Evolutionary conservation across 1,140 invertebrate genomes (phyloP), one percentile per base, ranked within the genome.

Genomic region (Eurosta solidaginis): DNA sequence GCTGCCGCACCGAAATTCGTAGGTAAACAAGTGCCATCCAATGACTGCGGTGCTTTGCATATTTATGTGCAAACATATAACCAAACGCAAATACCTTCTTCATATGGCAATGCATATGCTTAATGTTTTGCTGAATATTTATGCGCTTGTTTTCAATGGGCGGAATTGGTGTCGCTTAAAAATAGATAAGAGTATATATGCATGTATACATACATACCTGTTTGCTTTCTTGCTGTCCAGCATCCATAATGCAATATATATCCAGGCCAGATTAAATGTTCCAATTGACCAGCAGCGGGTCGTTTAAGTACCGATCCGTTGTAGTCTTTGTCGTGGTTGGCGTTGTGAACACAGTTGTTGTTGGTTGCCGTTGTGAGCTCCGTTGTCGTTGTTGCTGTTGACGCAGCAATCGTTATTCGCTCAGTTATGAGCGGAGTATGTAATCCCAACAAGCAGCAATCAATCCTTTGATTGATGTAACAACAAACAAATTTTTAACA

Each of bases 21-120:
- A 36, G 59, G 59, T 68, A 68, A 68, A 68, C 59, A 68, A 68
- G 59, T 68, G 59, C 59, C 59, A n/a, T n/a, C n/a, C n/a, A 68
- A 22, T 33, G 59, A 68, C 33, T 68, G 17, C 17, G 59, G n/a
- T 68, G 59, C 5, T 68, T 40, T 40, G 29, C 59, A 40, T 40
- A 17, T 6, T 27, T 54, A 29, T 50, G 10, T 20, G 22, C 47
- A 20, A 33, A 63, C 0, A n/a, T 40, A 42, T 59, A 17, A 33
- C 10, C n/a, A 40, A 20, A 68, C 22, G 33, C 20, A 27, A 25
- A 20, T 54, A 54, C 25, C 50, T 20, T 22, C 3, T 68, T 40
- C 33, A 29, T n/a, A n/a, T n/a, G n/a, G n/a, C n/a, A n/a, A n/a
- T n/a, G n/a, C n/a, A n/a, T n/a, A n/a, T n/a, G n/a, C n/a, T n/a